Base-by-base conservation (phyloP, 2,113 vertebrate genomes). In the Nothobranchius kuhntae region DNA sequence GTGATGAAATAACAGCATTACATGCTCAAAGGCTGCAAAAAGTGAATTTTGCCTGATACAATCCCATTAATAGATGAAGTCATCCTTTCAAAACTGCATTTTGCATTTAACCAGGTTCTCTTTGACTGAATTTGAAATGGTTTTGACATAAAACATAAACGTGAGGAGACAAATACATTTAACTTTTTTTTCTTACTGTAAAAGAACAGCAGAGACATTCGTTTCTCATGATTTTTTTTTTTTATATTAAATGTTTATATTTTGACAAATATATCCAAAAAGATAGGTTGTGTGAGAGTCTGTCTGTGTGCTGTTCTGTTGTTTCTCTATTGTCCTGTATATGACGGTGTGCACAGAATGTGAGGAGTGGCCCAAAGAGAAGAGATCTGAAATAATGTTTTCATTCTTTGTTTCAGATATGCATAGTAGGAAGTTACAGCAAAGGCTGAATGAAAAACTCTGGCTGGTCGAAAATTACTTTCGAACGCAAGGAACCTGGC, bases 381-480 rank as follows among this genome's bases (percentile, higher is more conserved):
- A 89, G 93, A 94, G 93, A 94, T 92, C 93, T 94, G 93, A 93
- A 94, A 94, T 94, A 94, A 94, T 91, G 90, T 86, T 94, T 92
- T 92, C 81, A 76, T 93, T 94, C 89, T 93, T 92, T 94, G 91
- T 94, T 94, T 93, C 93, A 94, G 93, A 94, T 92, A 84, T 89
- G 89, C 89, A 91, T 93, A 94, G 88, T 94, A 94, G 92, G 92
- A 94, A 93, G 91, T 91, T 91, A 92, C 87, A 93, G 89, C 91
- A 91, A 54, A 94, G 90, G 89, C 89, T 92, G 92, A 94, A 90
- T 92, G 92, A 92, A 87, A 94, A 93, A 93, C 86, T 91, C 91
- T 92, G 90, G 92, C 89, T 89, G 92, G 86, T 88, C 84, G 91
- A 92, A 91, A 92, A 93, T 93, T 86, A 91, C 91, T 85, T 93